These are phyloP conservation scores for Lithosia quadra DNA, from an alignment of 2,888 invertebrate species.

Conservation along the genomic window DNA sequence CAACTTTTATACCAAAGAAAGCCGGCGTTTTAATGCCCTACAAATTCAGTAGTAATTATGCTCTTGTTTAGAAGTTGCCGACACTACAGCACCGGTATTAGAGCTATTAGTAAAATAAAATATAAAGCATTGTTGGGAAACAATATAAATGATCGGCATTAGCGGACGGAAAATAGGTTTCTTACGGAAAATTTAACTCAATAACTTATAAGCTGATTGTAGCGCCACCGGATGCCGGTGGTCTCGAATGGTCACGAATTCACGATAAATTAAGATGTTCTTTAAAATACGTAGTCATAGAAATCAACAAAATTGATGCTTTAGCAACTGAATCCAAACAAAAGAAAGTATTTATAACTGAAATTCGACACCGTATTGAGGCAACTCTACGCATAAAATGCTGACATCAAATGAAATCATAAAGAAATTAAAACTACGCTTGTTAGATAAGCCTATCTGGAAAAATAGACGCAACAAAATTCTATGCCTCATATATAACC, in stretches of 20 bases:
- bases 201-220: too few species aligned
- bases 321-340: neutral
- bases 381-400: constrained; percentile 24
- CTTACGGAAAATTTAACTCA: too few species aligned
- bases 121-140: too few species aligned
- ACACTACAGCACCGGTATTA: neutral
- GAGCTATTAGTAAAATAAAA: neutral
- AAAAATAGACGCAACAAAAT: constrained; percentile 68
- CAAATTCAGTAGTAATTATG: neutral
- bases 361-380: constrained; percentile 1
- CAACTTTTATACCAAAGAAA: neutral
- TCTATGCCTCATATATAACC: constrained; percentile 44
- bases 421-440: constrained; percentile 38
- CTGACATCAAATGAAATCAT: constrained; percentile 38
- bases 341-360: neutral
- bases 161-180: too few species aligned
- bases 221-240: too few species aligned
- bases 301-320: neutral
- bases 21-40: neutral
- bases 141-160: too few species aligned
- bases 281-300: neutral
- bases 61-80: neutral
- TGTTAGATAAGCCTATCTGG: constrained; percentile 67
- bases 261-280: neutral
- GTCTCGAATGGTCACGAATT: too few species aligned